Evolutionary conservation across 2,888 invertebrate species (phyloP).

Genomic region (Thalpophila matura): DNA sequence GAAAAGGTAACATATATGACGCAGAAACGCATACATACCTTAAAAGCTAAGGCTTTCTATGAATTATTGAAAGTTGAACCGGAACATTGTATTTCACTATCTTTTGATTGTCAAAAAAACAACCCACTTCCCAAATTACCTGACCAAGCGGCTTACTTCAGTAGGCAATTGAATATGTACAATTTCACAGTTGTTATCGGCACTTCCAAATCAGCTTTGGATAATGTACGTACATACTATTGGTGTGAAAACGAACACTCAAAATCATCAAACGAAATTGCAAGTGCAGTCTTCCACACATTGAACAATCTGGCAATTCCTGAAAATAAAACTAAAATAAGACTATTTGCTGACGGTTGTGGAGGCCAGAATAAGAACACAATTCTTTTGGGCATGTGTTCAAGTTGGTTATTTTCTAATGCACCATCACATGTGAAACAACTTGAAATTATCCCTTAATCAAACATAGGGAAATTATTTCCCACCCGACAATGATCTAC

Average conservation of each 20-base stretch:
- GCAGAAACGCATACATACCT: constrained; percentile 17
- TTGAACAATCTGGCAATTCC: constrained; percentile 10
- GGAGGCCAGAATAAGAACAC: constrained; percentile 17
- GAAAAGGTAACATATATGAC: constrained; percentile 13
- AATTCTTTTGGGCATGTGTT: constrained; percentile 5
- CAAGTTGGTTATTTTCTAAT: constrained; percentile 6
- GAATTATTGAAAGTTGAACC: constrained; percentile 1
- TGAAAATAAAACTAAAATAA: background rate
- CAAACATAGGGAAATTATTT: constrained; percentile 7
- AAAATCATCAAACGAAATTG: constrained; percentile 37
- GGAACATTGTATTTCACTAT: constrained; percentile 9
- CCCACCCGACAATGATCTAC: constrained; percentile 8
- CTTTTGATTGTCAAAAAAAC: constrained; percentile 5
- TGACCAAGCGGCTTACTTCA: constrained; percentile 52
- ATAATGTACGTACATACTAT: constrained; percentile 14
- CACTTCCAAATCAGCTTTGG: constrained; percentile 1
- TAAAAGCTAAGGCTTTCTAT: constrained; percentile 28
- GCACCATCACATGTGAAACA: constrained; percentile 11
- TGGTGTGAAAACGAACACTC: constrained; percentile 41
- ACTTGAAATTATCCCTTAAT: constrained; percentile 5
- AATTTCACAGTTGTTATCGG: constrained; percentile 45
- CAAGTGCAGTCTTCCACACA: constrained; percentile 27
- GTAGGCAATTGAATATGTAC: constrained; percentile 41
- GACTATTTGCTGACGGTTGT: constrained; percentile 11
- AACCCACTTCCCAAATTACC: constrained; percentile 45